Base-by-base conservation (phyloP, 2,888 invertebrate species). In the Mesochorus sp. region DNA sequence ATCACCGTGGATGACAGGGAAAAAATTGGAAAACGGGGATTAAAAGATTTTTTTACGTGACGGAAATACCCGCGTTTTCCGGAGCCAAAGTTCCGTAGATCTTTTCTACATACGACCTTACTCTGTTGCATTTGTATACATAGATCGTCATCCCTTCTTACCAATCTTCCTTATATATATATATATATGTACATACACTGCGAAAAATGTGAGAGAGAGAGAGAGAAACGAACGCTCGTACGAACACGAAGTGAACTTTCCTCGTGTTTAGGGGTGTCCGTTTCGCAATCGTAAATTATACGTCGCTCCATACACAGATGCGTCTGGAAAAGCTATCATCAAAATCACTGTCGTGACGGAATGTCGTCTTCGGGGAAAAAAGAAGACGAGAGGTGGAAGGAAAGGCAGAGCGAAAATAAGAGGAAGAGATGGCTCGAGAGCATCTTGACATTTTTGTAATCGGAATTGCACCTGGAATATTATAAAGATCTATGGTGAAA, bases 11-110 rank as follows among this genome's bases (percentile, higher is more conserved):
- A 82, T 85, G 86, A 85, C 85, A 83, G 81, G 66, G 62, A 74
- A 84, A 84, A 85, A 83, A 85, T 86, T 82, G 85, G 84, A 85
- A 84, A 85, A 84, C 82, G 80, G 64, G 74, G 76, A 79, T 80
- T 83, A 83, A 83, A 84, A 83, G 81, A 83, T 81, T 80, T 84
- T 80, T 77, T 74, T 78, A 78, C 78, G 78, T 78, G 78, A 78
- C 78, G 59, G 64, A 74, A 61, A 78, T 76, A 76, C 62, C 47
- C 12, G 61, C 44, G 28, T 34, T 42, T 31, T 62, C 51, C 24
- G n/a, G 17, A 42, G 28, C 44, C 28, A 17, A 42, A 34, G 47
- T 53, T 67, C 17, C 42, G 37, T 31, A 55, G 49, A 62, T 66
- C 21, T 53, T 24, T 37, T n/a, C 26, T 59, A 42, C n/a, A 19